A percentile compares a stretch with the other conserved stretches of the same genome.
Evolutionary conservation across 2,888 invertebrate genomes (phyloP).

Genomic region (Clunio marinus): DNA sequence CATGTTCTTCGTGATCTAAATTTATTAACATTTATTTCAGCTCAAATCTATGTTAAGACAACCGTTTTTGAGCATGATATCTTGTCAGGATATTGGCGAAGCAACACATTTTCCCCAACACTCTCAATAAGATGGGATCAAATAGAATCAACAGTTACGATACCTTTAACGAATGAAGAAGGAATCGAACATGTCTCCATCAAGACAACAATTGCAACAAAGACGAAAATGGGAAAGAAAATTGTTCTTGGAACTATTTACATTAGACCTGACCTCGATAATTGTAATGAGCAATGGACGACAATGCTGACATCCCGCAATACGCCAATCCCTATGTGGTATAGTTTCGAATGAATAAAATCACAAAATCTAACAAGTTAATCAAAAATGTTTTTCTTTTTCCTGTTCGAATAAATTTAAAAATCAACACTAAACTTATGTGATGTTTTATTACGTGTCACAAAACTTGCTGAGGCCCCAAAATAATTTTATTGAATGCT

Average conservation of each 20-base stretch:
- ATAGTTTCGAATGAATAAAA: constrained; percentile 44
- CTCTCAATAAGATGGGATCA: constrained; percentile 73
- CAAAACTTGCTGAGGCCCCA: too few relatives aligned
- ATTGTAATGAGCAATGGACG: constrained; percentile 46
- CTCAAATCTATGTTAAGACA: constrained; percentile 72
- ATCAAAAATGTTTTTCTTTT: too few relatives aligned
- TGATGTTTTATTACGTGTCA: too few relatives aligned
- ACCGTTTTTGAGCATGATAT: constrained; percentile 66
- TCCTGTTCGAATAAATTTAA: too few relatives aligned
- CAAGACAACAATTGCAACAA: constrained; percentile 48
- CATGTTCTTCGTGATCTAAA: not conserved
- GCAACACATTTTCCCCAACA: constrained; percentile 67
- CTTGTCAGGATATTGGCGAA: constrained; percentile 63
- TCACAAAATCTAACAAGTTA: too few relatives aligned
- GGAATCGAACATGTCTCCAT: constrained; percentile 47
- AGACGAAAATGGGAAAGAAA: constrained; percentile 50
- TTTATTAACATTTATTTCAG: constrained; percentile 42
- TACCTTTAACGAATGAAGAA: constrained; percentile 46
- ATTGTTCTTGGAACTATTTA: constrained; percentile 47
- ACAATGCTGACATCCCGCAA: constrained; percentile 45
- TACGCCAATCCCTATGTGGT: constrained; percentile 48
- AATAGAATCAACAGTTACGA: constrained; percentile 45
- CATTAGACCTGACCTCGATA: constrained; percentile 43
- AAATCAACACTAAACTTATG: too few relatives aligned
- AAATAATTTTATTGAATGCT: too few relatives aligned